phyloP scores from a whole-genome alignment of 2,888 invertebrate genomes.

The Tetranychus piercei region DNA sequence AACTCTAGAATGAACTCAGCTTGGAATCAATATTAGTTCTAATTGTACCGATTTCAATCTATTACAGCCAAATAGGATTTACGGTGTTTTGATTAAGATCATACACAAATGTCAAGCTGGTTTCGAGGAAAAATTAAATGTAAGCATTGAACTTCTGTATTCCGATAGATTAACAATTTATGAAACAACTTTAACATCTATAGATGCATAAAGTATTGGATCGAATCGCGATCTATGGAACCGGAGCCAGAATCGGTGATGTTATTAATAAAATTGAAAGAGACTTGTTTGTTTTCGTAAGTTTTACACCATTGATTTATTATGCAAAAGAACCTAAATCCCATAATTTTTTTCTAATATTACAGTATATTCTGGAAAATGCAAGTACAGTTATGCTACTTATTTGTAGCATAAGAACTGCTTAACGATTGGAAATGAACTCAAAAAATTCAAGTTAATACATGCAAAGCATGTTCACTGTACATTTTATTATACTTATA shows the following conservation, averaged over 20 bases:
- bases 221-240: not conserved
- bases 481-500: too few species aligned
- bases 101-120: not conserved
- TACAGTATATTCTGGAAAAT: not conserved
- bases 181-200: not conserved
- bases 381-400: not conserved
- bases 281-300: not conserved
- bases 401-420: not conserved
- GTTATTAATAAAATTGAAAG: not conserved
- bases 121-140: not conserved
- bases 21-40: too few species aligned
- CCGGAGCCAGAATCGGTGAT: not conserved
- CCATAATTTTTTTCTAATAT: not conserved
- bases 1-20: not conserved
- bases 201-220: not conserved
- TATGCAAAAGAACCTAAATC: not conserved
- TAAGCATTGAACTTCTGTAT: not conserved
- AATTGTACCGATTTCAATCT: not conserved
- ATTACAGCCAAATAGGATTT: not conserved
- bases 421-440: not conserved
- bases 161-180: not conserved
- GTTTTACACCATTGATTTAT: not conserved
- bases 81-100: not conserved
- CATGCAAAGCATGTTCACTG: not conserved
- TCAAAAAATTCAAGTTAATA: not conserved